Conservation (phyloP, 2,113 vertebrate species). For the Perca schrenkii region DNA sequence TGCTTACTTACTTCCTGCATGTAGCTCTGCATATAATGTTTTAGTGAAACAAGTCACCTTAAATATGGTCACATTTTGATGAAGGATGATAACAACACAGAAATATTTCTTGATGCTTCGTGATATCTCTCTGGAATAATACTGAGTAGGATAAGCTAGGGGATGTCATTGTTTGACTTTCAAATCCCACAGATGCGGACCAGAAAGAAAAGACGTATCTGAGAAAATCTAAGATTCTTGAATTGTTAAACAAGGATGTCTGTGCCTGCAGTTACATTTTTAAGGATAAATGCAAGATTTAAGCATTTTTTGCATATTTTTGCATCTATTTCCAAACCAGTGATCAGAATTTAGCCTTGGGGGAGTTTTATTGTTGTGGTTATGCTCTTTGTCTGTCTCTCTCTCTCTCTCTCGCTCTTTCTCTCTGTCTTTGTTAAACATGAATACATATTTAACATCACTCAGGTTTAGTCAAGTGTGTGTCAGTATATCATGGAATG, state of each 20-base stretch:
- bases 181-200: conserved; percentile 28
- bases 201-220: conserved; percentile 10
- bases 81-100: neutral
- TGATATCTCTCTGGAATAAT: conserved; percentile 14
- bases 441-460: conserved; percentile 28
- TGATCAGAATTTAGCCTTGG: conserved; percentile 25
- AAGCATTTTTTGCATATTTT: conserved; percentile 25
- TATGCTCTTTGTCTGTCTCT: conserved; percentile 20
- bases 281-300: conserved; percentile 25
- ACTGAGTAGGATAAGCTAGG: conserved; percentile 5
- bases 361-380: conserved; percentile 20
- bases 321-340: conserved; percentile 42
- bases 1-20: neutral
- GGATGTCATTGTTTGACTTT: conserved; percentile 39
- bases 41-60: neutral
- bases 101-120: neutral
- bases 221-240: conserved; percentile 25
- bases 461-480: conserved; percentile 36
- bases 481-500: conserved; percentile 29
- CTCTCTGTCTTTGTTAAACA: conserved; percentile 44
- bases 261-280: conserved; percentile 40
- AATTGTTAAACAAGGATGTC: conserved; percentile 33
- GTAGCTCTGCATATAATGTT: neutral
- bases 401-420: neutral
- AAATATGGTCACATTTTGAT: conserved; percentile 2